phyloP scores from a whole-genome alignment of 2,888 invertebrate species.

The Deilephila elpenor region DNA sequence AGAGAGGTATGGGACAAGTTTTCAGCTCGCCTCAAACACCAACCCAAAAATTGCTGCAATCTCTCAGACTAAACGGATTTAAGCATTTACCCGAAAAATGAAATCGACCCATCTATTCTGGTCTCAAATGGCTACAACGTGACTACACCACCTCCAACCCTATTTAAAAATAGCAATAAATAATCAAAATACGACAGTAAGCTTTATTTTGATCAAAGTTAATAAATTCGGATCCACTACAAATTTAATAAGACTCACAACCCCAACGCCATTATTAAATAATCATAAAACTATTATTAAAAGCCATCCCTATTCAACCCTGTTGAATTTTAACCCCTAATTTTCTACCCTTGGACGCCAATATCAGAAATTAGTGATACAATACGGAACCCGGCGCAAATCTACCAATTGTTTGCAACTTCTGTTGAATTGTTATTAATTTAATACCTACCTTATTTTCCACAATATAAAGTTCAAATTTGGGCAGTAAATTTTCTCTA shows the following conservation, averaged over 20 bases:
- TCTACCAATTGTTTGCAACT: conserved; percentile 34
- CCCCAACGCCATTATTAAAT: conserved; percentile 20
- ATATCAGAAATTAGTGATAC: conserved; percentile 28
- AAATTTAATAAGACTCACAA: conserved; percentile 19
- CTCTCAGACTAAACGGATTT: too few species aligned
- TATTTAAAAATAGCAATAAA: neutral
- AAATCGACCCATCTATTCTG: too few species aligned
- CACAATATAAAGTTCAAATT: conserved; percentile 38
- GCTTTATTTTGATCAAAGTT: conserved; percentile 14
- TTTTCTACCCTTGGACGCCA: conserved; percentile 25
- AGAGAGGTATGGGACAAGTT: too few species aligned
- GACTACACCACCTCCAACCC: too few species aligned
- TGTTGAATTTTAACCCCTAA: conserved; percentile 26
- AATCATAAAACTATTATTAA: conserved; percentile 26
- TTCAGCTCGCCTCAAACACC: too few species aligned
- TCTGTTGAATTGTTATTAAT: conserved; percentile 18
- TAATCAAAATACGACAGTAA: neutral
- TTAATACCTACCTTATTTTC: neutral
- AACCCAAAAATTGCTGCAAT: too few species aligned
- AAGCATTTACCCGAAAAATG: too few species aligned
- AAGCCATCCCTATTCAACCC: conserved; percentile 18
- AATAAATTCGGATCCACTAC: conserved; percentile 4
- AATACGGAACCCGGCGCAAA: conserved; percentile 31
- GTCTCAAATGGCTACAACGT: too few species aligned
- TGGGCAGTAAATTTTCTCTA: conserved; percentile 39